phyloP scores from a whole-genome alignment of 2,113 vertebrate genomes.

The Himantopus leucocephalus region DNA sequence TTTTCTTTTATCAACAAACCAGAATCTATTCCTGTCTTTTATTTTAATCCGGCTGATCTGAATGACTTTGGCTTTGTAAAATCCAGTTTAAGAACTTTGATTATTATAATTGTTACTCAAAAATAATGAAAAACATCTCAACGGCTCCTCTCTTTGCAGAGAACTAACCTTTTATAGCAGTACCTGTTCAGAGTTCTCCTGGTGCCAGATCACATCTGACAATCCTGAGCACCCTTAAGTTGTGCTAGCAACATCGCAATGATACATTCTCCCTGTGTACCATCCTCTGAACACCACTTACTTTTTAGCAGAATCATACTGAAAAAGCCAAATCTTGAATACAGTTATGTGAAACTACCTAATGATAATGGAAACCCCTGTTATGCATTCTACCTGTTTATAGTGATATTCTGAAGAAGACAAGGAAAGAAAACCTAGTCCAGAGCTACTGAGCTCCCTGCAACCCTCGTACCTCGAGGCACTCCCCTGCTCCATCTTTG shows the following conservation, averaged over 20 bases:
- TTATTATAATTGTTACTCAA: not conserved
- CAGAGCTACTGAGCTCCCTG: not conserved
- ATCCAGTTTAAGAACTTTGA: slow-evolving; percentile 10
- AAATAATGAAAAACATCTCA: not conserved
- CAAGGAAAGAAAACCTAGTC: not conserved
- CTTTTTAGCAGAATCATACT: not conserved
- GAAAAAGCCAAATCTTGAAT: not conserved
- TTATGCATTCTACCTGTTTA: not conserved
- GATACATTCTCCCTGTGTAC: fast-evolving
- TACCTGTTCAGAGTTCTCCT: not conserved
- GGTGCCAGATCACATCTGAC: no score
- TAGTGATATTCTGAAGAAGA: not conserved
- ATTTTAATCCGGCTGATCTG: not conserved
- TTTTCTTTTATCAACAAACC: not conserved
- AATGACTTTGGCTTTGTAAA: slow-evolving; percentile 8
- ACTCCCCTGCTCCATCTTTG: not conserved
- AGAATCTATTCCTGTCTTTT: not conserved
- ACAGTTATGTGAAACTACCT: not conserved
- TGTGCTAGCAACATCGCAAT: not conserved
- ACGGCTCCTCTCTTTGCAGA: not conserved
- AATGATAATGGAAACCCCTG: not conserved
- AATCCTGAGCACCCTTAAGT: not conserved
- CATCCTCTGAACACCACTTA: not conserved
- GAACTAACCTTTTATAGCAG: not conserved
- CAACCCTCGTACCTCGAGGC: not conserved